These are phyloP conservation scores for Leucoptera coffeella DNA, from an alignment of 2,888 invertebrate species.

Conservation along the genomic window DNA sequence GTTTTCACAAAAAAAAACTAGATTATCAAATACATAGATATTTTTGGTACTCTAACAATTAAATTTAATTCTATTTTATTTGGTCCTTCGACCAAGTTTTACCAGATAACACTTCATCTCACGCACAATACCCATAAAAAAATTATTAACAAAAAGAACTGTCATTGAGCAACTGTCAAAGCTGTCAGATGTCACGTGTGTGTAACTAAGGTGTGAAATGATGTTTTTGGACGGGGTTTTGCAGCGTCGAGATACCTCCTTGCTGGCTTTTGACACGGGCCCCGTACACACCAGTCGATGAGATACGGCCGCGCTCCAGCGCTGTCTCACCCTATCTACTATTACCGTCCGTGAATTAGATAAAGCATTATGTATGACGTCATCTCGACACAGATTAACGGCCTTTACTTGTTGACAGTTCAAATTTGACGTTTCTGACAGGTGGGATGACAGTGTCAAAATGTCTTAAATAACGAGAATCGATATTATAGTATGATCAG, in stretches of 20 bases:
- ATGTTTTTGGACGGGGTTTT: constrained; percentile 50
- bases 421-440: neutral
- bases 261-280: constrained; percentile 54
- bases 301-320: constrained; percentile 39
- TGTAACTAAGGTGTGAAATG: no score
- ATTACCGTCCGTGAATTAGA: constrained; percentile 35
- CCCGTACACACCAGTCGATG: constrained; percentile 35
- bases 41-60: no score
- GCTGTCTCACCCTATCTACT: constrained; percentile 39
- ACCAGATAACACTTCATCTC: no score
- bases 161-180: no score
- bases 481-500: no score
- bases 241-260: constrained; percentile 54
- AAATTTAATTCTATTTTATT: no score
- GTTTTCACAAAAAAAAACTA: no score
- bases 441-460: neutral
- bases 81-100: no score
- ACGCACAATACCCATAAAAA: no score
- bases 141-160: no score
- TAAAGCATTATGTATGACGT: constrained; percentile 10
- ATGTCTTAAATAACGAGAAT: neutral
- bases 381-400: neutral
- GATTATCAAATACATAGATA: no score
- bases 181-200: no score
- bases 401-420: neutral